Conservation (phyloP, 2,113 vertebrate genomes). For the Oenanthe melanoleuca region DNA sequence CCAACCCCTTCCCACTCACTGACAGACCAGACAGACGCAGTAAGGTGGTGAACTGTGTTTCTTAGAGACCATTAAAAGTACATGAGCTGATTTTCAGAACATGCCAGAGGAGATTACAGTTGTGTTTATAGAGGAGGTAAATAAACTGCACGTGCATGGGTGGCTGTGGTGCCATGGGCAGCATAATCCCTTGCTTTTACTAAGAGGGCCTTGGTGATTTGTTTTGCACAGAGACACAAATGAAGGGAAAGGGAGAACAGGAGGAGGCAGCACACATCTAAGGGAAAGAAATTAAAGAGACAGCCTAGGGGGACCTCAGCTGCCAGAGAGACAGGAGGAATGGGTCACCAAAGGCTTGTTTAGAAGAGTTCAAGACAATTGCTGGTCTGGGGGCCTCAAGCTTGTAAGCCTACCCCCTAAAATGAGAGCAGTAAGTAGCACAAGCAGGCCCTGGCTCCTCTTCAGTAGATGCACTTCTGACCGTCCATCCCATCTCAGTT, state of each 20-base stretch:
- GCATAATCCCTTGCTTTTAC: slow-evolving; percentile 28
- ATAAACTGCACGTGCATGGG: slow-evolving; percentile 24
- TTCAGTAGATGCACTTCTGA: slow-evolving; percentile 68
- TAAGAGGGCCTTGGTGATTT: slow-evolving; percentile 27
- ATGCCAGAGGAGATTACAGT: slow-evolving; percentile 51
- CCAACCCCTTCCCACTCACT: background rate
- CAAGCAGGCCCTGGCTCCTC: slow-evolving; percentile 66
- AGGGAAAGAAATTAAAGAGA: slow-evolving; percentile 31
- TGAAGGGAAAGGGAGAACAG: background rate
- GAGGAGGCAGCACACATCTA: slow-evolving; percentile 5
- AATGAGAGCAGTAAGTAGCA: slow-evolving; percentile 15
- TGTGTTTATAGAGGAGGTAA: slow-evolving; percentile 20
- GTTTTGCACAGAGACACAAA: slow-evolving; percentile 50
- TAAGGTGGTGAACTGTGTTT: slow-evolving; percentile 42
- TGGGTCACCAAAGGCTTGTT: background rate
- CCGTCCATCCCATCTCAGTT: slow-evolving; percentile 60
- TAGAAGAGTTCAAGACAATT: slow-evolving; percentile 23
- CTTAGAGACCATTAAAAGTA: slow-evolving; percentile 56
- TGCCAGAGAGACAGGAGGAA: background rate
- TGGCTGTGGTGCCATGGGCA: slow-evolving; percentile 13
- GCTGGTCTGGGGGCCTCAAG: slow-evolving; percentile 26
- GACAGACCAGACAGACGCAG: slow-evolving; percentile 52
- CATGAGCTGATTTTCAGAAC: slow-evolving; percentile 47
- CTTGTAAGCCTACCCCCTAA: slow-evolving; percentile 13
- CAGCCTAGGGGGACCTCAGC: slow-evolving; percentile 18